phyloP scores from a whole-genome alignment of 2,113 vertebrate species.

The Amia ocellicauda region DNA sequence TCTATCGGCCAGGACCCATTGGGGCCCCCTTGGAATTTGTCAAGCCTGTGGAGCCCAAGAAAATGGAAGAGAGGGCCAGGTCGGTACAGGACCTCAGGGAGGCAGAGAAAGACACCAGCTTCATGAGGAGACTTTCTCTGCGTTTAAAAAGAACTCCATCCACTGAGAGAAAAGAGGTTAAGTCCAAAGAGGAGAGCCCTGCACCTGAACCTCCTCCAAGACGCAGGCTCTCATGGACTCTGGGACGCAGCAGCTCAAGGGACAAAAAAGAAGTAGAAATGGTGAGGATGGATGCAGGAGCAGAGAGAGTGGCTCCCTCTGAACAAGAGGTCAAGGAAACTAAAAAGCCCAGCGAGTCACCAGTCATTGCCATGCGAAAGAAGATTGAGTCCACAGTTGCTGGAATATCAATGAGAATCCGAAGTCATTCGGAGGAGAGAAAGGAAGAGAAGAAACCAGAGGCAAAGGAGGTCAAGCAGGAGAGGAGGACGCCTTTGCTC shows the following conservation, averaged over 20 bases:
- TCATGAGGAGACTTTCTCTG: slow-evolving; percentile 84
- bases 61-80: slow-evolving; percentile 79
- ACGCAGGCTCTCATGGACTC: slow-evolving; percentile 73
- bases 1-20: slow-evolving; percentile 81
- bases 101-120: slow-evolving; percentile 80
- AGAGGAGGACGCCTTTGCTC: slow-evolving; percentile 72
- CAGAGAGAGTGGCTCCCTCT: slow-evolving; percentile 27
- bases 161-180: slow-evolving; percentile 70
- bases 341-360: slow-evolving; percentile 71
- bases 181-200: slow-evolving; percentile 61
- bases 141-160: slow-evolving; percentile 79
- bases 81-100: slow-evolving; percentile 88
- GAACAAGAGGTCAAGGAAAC: slow-evolving; percentile 49
- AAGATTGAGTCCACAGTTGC: slow-evolving; percentile 90
- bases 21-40: slow-evolving; percentile 84
- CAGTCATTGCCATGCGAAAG: slow-evolving; percentile 77
- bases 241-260: slow-evolving; percentile 68
- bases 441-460: slow-evolving; percentile 47
- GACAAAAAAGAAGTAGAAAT: slow-evolving; percentile 75
- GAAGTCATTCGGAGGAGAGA: slow-evolving; percentile 80
- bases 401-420: slow-evolving; percentile 81
- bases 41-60: slow-evolving; percentile 45
- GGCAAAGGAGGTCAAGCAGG: slow-evolving; percentile 53
- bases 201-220: slow-evolving; percentile 53
- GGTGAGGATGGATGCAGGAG: slow-evolving; percentile 56